Percentiles rank a stretch among this genome's conserved stretches.
These are phyloP conservation scores for Drosophila ezoana DNA, from an alignment of 2,888 invertebrate species.

Conservation along the genomic window DNA sequence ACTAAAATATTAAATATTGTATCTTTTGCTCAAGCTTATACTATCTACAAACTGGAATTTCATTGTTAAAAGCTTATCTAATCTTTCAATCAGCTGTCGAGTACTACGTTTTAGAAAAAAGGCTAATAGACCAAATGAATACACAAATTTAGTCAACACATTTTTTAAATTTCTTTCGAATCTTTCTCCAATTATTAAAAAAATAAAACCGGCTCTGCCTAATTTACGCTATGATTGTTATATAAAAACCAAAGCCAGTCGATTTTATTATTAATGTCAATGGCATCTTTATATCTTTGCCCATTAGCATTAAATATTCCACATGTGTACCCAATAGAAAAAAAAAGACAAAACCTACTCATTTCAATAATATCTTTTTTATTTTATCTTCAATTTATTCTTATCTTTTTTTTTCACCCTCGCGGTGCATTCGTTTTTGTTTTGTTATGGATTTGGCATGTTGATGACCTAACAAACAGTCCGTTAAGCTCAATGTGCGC, in stretches of 20 bases:
- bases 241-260: constrained; percentile 15
- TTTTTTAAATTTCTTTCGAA: constrained; percentile 16
- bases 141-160: constrained; percentile 3
- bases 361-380: constrained; percentile 45
- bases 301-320: constrained; percentile 56
- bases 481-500: constrained; percentile 27
- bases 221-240: constrained; percentile 2
- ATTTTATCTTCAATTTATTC: constrained; percentile 32
- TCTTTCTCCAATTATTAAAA: background rate
- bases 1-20: too few species aligned
- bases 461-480: constrained; percentile 65
- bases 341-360: constrained; percentile 25
- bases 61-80: background rate
- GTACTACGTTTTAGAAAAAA: background rate
- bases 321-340: background rate
- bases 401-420: constrained; percentile 12
- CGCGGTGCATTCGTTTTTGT: background rate
- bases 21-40: too few species aligned
- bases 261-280: constrained; percentile 41
- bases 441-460: constrained; percentile 48
- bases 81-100: background rate
- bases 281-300: constrained; percentile 37
- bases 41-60: too few species aligned
- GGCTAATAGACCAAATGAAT: constrained; percentile 22
- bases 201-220: constrained; percentile 37